A percentile compares a stretch with the other conserved stretches of the same genome.
Conservation (phyloP, 2,888 invertebrate genomes). For the Calameuta pallipes region DNA sequence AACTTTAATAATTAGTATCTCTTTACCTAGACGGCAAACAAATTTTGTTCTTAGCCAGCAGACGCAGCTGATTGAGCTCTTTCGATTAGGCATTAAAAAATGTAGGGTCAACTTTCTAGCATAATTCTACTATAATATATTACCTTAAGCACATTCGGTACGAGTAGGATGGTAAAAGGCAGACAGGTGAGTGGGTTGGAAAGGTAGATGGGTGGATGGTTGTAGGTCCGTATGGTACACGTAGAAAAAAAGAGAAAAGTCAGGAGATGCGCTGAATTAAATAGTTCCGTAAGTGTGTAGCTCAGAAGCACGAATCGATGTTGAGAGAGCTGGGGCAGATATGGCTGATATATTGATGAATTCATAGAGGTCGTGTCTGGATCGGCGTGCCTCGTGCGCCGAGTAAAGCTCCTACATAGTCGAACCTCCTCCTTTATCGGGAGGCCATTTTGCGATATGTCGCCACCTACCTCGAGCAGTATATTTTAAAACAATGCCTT, state of each 20-base stretch:
- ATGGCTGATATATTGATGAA: slow-evolving; percentile 46
- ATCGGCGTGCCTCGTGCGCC: slow-evolving; percentile 28
- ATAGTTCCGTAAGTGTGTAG: slow-evolving; percentile 38
- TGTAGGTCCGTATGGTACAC: slow-evolving; percentile 15
- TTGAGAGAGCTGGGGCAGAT: slow-evolving; percentile 32
- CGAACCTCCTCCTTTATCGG: slow-evolving; percentile 15
- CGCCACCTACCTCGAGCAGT: slow-evolving; percentile 48
- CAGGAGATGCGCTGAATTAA: slow-evolving; percentile 34
- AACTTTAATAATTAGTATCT: no score
- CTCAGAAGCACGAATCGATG: slow-evolving; percentile 24
- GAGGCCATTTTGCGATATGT: slow-evolving; percentile 32
- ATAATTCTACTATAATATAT: no score
- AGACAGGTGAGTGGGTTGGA: slow-evolving; percentile 14
- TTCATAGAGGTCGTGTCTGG: slow-evolving; percentile 43
- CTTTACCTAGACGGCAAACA: no score
- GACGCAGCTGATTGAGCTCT: no score
- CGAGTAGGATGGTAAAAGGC: slow-evolving; percentile 10
- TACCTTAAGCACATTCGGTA: slow-evolving; percentile 33
- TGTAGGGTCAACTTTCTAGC: no score
- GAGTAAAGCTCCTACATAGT: slow-evolving; percentile 2
- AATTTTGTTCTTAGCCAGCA: no score
- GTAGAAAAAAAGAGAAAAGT: not conserved
- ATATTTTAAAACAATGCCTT: slow-evolving; percentile 44
- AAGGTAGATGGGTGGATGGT: slow-evolving; percentile 11
- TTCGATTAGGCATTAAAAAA: no score